These are phyloP conservation scores for Alauda arvensis DNA, from an alignment of 2,797 vertebrate genomes.

Conservation along the genomic window DNA sequence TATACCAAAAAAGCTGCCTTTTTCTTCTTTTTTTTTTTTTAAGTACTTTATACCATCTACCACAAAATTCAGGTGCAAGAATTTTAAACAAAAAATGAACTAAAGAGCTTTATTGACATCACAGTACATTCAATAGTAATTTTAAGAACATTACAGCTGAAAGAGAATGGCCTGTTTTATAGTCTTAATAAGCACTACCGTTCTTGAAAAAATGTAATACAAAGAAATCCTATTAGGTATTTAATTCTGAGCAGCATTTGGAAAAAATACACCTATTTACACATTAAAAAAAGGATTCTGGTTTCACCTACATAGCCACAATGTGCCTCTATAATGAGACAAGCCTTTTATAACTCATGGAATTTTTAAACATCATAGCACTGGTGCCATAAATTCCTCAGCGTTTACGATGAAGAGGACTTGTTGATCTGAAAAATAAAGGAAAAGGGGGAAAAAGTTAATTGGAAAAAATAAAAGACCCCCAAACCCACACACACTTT, in stretches of 20 bases:
- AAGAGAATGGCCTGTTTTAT: conserved; percentile 79
- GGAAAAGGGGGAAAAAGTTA: conserved; percentile 68
- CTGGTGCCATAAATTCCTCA: conserved; percentile 84
- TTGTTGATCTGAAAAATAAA: conserved; percentile 91
- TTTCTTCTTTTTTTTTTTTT: background rate
- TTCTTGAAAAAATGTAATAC: conserved; percentile 82
- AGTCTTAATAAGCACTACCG: conserved; percentile 77
- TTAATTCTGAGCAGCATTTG: conserved; percentile 86
- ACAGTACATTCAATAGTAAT: conserved; percentile 81
- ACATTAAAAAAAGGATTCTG: conserved; percentile 81
- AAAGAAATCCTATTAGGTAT: conserved; percentile 86
- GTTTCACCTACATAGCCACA: conserved; percentile 93
- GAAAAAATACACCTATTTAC: conserved; percentile 95
- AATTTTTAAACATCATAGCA: conserved; percentile 92
- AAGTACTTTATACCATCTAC: conserved; percentile 60
- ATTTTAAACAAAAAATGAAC: conserved; percentile 80
- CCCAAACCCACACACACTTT: conserved; percentile 64
- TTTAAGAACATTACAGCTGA: conserved; percentile 83
- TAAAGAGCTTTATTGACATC: conserved; percentile 85
- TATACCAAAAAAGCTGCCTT: conserved; percentile 70
- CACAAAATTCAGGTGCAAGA: conserved; percentile 79
- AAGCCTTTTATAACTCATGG: conserved; percentile 98
- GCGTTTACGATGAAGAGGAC: conserved; percentile 91
- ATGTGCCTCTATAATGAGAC: conserved; percentile 99
- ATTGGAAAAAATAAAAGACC: conserved; percentile 50